A percentile compares a stretch with the other conserved stretches of the same genome.
Evolutionary conservation across 2,113 vertebrate genomes (phyloP).

Genomic region (Albula goreensis): DNA sequence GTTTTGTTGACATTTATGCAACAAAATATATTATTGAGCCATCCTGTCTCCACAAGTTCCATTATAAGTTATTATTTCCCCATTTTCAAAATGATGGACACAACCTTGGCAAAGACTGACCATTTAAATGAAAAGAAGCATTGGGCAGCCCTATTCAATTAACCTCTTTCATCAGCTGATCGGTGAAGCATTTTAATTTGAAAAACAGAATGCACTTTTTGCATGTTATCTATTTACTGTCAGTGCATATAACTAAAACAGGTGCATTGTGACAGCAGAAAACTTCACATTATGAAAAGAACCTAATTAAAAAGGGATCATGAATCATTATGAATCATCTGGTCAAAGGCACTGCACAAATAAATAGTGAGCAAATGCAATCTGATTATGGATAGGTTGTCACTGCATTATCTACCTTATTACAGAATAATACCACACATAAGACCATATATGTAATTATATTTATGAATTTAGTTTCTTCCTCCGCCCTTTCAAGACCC

Average conservation of each 20-base stretch:
- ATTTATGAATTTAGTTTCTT: slow-evolving; percentile 26
- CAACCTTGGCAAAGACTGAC: background rate
- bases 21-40: slow-evolving; percentile 42
- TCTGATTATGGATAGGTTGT: slow-evolving; percentile 45
- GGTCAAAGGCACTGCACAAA: background rate
- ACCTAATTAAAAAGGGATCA: too few species aligned
- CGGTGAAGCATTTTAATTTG: too few species aligned
- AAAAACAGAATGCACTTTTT: too few species aligned
- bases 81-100: background rate
- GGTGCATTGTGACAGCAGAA: too few species aligned
- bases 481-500: slow-evolving; percentile 50
- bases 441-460: slow-evolving; percentile 25
- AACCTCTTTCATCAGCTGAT: too few species aligned
- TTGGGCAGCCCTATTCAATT: too few species aligned
- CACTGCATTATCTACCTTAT: slow-evolving; percentile 37
- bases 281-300: too few species aligned
- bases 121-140: too few species aligned
- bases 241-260: too few species aligned
- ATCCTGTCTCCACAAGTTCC: slow-evolving; percentile 6
- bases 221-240: too few species aligned
- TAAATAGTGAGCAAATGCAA: background rate
- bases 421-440: slow-evolving; percentile 40
- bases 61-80: background rate
- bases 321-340: background rate
- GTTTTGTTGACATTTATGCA: slow-evolving; percentile 42